Conservation (phyloP, 2,888 invertebrate species). For the Cantharis rufa region DNA sequence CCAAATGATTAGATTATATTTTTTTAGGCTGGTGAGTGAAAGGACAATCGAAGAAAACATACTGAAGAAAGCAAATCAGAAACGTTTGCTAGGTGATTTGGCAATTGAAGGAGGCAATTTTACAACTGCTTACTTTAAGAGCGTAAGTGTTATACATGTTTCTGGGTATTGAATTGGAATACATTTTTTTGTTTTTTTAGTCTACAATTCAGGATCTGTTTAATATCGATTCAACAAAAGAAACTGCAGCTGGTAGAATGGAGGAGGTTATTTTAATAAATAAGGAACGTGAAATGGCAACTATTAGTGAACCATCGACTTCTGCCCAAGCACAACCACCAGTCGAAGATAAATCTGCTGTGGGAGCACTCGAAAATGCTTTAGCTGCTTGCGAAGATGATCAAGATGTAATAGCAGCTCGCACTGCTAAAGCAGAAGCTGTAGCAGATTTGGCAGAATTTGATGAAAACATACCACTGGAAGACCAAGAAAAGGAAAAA, state of each 20-base stretch:
- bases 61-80: constrained; percentile 97
- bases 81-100: constrained; percentile 91
- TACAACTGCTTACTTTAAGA: constrained; percentile 94
- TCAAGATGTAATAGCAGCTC: constrained; percentile 89
- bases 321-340: constrained; percentile 25
- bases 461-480: constrained; percentile 91
- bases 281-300: constrained; percentile 48
- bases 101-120: constrained; percentile 99
- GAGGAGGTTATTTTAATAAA: constrained; percentile 62
- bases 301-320: constrained; percentile 36
- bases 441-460: constrained; percentile 91
- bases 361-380: constrained; percentile 76
- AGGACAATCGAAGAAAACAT: constrained; percentile 99
- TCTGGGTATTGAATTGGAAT: background rate
- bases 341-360: constrained; percentile 63
- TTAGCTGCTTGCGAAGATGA: constrained; percentile 94
- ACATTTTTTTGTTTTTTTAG: constrained; percentile 52
- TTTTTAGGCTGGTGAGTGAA: constrained; percentile 84
- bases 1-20: background rate
- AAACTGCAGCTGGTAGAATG: constrained; percentile 63
- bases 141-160: constrained; percentile 58
- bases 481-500: constrained; percentile 63
- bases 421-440: constrained; percentile 86
- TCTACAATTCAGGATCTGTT: constrained; percentile 94
- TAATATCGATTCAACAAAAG: constrained; percentile 70